Conservation (phyloP, 2,797 vertebrate genomes). For the Graptemys geographica region DNA sequence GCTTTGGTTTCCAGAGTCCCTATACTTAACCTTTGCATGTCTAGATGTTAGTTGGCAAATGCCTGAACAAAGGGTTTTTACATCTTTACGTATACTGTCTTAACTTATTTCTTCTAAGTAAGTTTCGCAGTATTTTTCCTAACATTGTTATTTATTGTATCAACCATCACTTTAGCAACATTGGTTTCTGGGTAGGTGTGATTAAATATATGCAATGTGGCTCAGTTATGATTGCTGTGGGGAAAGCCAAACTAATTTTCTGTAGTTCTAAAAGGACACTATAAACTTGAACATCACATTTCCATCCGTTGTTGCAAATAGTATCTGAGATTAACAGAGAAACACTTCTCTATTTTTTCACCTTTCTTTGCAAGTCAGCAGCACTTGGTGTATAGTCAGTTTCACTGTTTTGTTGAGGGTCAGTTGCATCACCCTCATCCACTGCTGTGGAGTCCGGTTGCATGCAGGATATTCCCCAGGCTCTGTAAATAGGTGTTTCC, state of each 20-base stretch:
- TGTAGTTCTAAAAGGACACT: background rate
- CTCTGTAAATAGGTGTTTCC: background rate
- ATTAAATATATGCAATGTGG: background rate
- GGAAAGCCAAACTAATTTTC: background rate
- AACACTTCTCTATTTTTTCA: background rate
- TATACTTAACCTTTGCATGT: background rate
- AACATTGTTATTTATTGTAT: background rate
- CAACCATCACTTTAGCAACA: background rate
- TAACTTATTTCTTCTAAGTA: background rate
- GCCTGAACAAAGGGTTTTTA: background rate
- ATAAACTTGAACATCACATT: background rate
- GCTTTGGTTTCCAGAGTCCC: background rate
- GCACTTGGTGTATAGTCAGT: background rate
- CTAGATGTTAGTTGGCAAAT: background rate
- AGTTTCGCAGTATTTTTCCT: background rate
- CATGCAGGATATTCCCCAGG: background rate
- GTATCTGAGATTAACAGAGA: background rate
- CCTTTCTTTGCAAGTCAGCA: background rate
- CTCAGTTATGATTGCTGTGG: background rate
- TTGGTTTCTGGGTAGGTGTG: background rate
- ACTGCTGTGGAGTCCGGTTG: background rate
- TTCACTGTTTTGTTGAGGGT: background rate
- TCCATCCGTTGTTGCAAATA: background rate
- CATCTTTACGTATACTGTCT: background rate
- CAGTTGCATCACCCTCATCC: background rate